Evolutionary conservation across 2,888 invertebrate genomes (phyloP).

Genomic region (Heteromurus nitidus): DNA sequence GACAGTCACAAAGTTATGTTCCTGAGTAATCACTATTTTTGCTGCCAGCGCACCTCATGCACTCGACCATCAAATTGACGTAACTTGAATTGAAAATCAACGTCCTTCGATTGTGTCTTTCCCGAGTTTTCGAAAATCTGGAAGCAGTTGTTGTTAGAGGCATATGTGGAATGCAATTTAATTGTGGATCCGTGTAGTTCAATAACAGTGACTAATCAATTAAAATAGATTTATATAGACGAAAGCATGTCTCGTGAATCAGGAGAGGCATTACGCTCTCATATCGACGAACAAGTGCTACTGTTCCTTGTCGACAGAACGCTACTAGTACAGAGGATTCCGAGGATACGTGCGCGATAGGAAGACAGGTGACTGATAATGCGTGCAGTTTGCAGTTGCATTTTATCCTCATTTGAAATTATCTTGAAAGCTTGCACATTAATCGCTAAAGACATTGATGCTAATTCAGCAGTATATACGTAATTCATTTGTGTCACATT

Average conservation of each 20-base stretch:
- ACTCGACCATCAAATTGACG: not conserved
- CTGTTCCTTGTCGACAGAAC: too few relatives aligned
- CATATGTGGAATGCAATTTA: not conserved
- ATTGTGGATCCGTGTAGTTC: not conserved
- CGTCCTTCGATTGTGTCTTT: not conserved
- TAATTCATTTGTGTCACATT: conserved; percentile 26
- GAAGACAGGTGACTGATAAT: not conserved
- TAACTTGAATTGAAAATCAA: not conserved
- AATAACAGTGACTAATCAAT: not conserved
- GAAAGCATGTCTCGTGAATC: not conserved
- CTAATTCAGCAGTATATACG: conserved; percentile 22
- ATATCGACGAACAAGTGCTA: not conserved
- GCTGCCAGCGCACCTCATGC: not conserved
- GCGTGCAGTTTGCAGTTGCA: not conserved
- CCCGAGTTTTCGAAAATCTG: not conserved
- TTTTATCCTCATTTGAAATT: conserved; percentile 47
- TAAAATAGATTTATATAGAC: conserved; percentile 1
- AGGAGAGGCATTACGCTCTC: not conserved
- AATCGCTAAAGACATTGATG: conserved; percentile 52
- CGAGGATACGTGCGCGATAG: not conserved
- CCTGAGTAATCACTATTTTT: not conserved
- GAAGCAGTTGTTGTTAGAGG: not conserved
- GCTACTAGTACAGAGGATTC: not conserved
- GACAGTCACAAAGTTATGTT: too few relatives aligned
- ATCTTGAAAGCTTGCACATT: too few relatives aligned